Conservation (phyloP, 2,797 vertebrate genomes). For the Agapornis canus region DNA sequence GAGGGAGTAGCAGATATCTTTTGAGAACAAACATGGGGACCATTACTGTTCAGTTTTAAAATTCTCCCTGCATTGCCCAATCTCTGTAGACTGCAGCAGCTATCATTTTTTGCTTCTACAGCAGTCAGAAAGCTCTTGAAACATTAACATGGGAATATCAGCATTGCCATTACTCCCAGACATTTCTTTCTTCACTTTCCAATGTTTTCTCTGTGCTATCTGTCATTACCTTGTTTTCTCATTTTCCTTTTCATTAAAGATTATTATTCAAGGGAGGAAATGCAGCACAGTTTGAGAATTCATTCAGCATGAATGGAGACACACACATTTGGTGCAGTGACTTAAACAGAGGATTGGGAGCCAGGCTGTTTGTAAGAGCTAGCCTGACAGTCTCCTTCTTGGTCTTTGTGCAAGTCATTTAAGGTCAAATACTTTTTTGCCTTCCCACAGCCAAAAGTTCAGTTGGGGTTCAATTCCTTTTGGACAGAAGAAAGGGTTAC, state of each 20-base stretch:
- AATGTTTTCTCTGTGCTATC: slow-evolving; percentile 56
- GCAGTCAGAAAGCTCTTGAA: slow-evolving; percentile 8
- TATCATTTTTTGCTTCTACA: not conserved
- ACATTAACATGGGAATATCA: slow-evolving; percentile 15
- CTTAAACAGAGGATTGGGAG: not conserved
- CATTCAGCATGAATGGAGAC: slow-evolving; percentile 20
- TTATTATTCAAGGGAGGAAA: slow-evolving; percentile 49
- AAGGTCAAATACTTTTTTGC: slow-evolving; percentile 4
- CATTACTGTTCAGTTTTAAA: not conserved
- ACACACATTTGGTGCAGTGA: not conserved
- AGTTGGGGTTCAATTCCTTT: not conserved
- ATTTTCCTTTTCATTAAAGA: slow-evolving; percentile 62
- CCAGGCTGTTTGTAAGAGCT: not conserved
- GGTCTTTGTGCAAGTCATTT: not conserved
- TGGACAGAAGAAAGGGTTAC: not conserved
- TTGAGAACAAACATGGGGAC: not conserved
- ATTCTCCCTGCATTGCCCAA: not conserved
- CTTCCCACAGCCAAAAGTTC: not conserved
- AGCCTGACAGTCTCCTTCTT: not conserved
- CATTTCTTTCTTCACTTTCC: slow-evolving; percentile 68
- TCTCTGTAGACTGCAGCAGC: not conserved
- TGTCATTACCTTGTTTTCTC: slow-evolving; percentile 59
- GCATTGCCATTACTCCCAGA: slow-evolving; percentile 21
- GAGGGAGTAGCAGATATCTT: not conserved
- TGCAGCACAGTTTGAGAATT: slow-evolving; percentile 36